Conservation (phyloP, 1,140 invertebrate genomes). For the Drosophila sproati region DNA sequence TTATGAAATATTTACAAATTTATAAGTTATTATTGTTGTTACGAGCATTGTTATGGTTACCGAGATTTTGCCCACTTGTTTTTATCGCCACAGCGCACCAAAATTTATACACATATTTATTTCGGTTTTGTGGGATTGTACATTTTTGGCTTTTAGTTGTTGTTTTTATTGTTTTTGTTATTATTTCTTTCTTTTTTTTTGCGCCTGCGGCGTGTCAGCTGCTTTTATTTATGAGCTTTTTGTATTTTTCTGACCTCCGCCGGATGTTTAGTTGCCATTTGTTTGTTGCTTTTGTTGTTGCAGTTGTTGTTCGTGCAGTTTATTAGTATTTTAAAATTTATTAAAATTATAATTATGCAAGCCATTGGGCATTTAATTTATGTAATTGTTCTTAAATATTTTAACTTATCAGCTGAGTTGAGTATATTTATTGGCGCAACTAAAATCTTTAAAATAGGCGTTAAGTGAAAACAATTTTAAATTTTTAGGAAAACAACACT, state of each 20-base stretch:
- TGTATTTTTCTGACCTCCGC: slow-evolving; percentile 64
- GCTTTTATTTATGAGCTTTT: slow-evolving; percentile 70
- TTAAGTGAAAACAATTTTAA: too few relatives aligned
- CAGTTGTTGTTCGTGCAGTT: slow-evolving; percentile 32
- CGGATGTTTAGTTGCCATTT: slow-evolving; percentile 78
- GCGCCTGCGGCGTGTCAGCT: slow-evolving; percentile 56
- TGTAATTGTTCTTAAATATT: slow-evolving; percentile 40
- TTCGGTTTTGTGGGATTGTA: slow-evolving; percentile 49
- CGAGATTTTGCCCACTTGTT: slow-evolving; percentile 41
- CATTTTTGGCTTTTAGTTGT: slow-evolving; percentile 41
- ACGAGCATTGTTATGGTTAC: slow-evolving; percentile 14
- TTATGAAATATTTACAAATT: slow-evolving; percentile 82
- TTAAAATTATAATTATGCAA: slow-evolving; percentile 64
- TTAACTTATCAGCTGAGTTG: background rate
- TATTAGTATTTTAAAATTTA: slow-evolving; percentile 46
- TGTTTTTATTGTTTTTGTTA: slow-evolving; percentile 10
- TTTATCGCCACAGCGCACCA: slow-evolving; percentile 45
- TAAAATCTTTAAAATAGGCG: too few relatives aligned
- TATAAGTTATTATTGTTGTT: slow-evolving; percentile 67
- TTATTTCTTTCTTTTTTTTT: too few relatives aligned
- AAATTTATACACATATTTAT: slow-evolving; percentile 51
- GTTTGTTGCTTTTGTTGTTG: slow-evolving; percentile 27
- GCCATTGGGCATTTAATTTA: slow-evolving; percentile 59
- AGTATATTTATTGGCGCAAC: background rate
- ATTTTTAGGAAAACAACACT: too few relatives aligned